Base-by-base conservation (phyloP, 2,113 vertebrate species). In the Oryzias javanicus region DNA sequence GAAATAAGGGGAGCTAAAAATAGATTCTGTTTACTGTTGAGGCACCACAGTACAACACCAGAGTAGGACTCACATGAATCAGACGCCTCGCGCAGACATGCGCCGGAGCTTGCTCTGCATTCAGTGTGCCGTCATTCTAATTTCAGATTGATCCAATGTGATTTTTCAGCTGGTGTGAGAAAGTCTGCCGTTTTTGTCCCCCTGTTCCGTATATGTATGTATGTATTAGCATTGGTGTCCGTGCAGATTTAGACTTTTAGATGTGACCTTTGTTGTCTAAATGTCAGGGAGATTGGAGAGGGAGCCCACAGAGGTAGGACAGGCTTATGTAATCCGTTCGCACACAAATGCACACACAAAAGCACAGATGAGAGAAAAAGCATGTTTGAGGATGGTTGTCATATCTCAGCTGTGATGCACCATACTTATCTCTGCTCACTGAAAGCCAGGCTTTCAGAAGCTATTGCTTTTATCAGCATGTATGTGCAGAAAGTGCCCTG, bases 201-300 rank as follows among this genome's bases (percentile, higher is more conserved):
- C 73, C 53, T 50, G 55, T 44, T 74, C 63, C 83, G 86, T 84
- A 71, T 89, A 87, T 91, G 84, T 74, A 89, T 86, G 81, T 88
- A 74, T 77, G 50, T 74, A 87, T 92, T 89, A 88, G 83, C 85
- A 86, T 88, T 84, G 84, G 84, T 88, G 86, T 87, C 83, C 82
- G 82, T 79, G 74, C 83, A 84, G 81, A 90, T 92, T 90, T 90
- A 89, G 84, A 91, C 88, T 91, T 92, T 90, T 83, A 90, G 82
- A 92, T 92, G 86, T 90, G 90, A 92, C 90, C 91, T 91, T 92
- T 91, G 87, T 89, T 90, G 86, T 92, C 86, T 88, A 92, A 92
- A 92, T 92, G 90, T 90, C 90, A 92, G 82, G 53, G 78, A 86
- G 83, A 87, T 83, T 81, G 78, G 78, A 80, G 86, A 78, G 83